Evolutionary conservation across 35 echinoderm and acorn worm genomes (phyloP).

Genomic region (Patiria miniata): DNA sequence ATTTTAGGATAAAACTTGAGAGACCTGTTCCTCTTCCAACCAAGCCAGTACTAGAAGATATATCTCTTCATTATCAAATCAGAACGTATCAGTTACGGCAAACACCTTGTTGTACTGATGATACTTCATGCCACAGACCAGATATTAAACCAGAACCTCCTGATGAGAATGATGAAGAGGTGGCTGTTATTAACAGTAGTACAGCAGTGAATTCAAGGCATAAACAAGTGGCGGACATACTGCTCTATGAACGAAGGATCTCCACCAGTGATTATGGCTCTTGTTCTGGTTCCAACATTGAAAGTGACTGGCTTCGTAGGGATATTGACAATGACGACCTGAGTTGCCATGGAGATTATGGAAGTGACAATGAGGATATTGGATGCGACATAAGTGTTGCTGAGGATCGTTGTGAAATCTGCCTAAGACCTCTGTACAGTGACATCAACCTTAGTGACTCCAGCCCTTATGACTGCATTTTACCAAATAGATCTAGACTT

Average conservation of each 20-base stretch:
- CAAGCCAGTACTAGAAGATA: constrained; percentile 2
- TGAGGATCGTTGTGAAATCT: constrained; percentile 62
- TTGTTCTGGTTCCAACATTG: constrained; percentile 55
- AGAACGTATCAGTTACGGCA: constrained; percentile 46
- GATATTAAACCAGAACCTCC: background rate
- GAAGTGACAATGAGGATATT: constrained; percentile 67
- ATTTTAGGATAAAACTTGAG: constrained; percentile 56
- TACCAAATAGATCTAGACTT: constrained; percentile 79
- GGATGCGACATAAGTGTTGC: constrained; percentile 19
- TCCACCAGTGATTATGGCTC: constrained; percentile 92
- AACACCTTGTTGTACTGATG: background rate
- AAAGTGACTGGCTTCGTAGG: constrained; percentile 29
- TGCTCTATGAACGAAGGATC: constrained; percentile 63
- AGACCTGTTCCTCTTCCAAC: constrained; percentile 29
- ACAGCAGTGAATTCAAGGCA: background rate
- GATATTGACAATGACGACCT: constrained; percentile 29
- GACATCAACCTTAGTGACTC: constrained; percentile 65
- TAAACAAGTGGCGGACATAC: background rate
- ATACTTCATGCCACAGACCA: background rate
- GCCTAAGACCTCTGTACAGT: constrained; percentile 36
- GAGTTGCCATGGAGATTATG: constrained; percentile 84
- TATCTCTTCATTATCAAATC: constrained; percentile 53
- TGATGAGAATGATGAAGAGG: constrained; percentile 36
- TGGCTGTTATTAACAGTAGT: constrained; percentile 16
- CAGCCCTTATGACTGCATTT: constrained; percentile 54